A percentile compares a stretch with the other conserved stretches of the same genome.
These are phyloP conservation scores for Forbesichthys agassizii DNA, from an alignment of 2,113 vertebrate genomes.

Conservation along the genomic window DNA sequence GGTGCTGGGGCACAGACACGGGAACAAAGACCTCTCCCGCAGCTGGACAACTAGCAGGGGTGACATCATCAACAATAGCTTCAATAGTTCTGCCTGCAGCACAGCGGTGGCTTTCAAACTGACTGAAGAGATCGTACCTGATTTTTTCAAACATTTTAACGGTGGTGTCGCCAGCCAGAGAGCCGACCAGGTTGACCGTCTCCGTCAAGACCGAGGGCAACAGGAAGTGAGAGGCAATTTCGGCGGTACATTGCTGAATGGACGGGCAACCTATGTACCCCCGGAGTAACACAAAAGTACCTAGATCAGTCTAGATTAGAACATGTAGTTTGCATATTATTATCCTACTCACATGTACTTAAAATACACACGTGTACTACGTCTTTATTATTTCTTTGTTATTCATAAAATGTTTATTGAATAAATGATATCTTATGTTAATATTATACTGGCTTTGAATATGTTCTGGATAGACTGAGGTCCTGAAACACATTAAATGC, in stretches of 20 bases:
- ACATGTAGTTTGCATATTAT: neutral
- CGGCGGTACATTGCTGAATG: slow-evolving; percentile 84
- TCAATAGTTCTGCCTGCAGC: neutral
- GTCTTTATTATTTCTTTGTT: too few species aligned
- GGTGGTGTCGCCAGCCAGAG: slow-evolving; percentile 87
- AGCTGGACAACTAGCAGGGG: slow-evolving; percentile 66
- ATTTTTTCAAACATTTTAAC: slow-evolving; percentile 90
- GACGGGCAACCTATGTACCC: slow-evolving; percentile 85
- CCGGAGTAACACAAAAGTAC: neutral
- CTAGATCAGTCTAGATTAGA: neutral
- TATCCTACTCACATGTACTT: neutral
- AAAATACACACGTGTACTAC: neutral
- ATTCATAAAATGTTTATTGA: too few species aligned
- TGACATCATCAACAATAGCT: neutral
- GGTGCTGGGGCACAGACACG: slow-evolving; percentile 71
- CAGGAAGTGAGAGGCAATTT: slow-evolving; percentile 91
- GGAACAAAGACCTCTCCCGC: slow-evolving; percentile 76
- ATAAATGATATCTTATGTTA: too few species aligned
- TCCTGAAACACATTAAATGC: too few species aligned
- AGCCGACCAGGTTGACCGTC: slow-evolving; percentile 84
- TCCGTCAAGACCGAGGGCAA: slow-evolving; percentile 88
- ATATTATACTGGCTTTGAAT: too few species aligned
- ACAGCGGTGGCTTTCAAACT: neutral
- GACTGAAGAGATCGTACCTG: slow-evolving; percentile 71
- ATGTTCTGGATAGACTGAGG: too few species aligned